Base-by-base conservation (phyloP, 2,797 vertebrate genomes). In the Cyprinodon diabolis region DNA sequence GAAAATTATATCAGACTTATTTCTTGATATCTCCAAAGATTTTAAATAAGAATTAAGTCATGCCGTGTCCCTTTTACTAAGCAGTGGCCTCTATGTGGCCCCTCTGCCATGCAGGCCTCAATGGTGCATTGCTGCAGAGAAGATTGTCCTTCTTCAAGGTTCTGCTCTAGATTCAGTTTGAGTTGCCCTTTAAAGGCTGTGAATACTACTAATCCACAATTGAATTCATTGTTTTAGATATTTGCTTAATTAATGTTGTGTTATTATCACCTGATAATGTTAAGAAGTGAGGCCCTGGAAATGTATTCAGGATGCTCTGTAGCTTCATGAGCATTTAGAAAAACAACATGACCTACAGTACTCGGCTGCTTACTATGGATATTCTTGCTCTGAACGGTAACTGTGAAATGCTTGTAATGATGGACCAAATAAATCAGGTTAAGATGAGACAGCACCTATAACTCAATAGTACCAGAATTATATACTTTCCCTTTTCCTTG, bases 401-500 rank as follows among this genome's bases (percentile, higher is more conserved):
- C 51, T 74, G 2, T 55, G 30, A 78, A 65, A 77, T 19, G 13
- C 14, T 40, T 47, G 37, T 37, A 63, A 68, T 19, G 47, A 23
- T 47, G 66, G 7, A 81, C 17, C 15, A 57, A 57, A 75, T n/a
- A 69, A 78, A 87, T 78, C 12, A 37, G 19, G 77, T 84, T 58
- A 74, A 58, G 60, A 78, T 51, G 45, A 82, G 52, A 72, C 4
- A 69, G 56, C 25, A 72, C 35, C 65, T 70, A 55, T 71, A 89
- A 91, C 71, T 74, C 45, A 77, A 84, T 89, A 70, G 25, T 47
- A 9, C 43, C 62, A 83, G 49, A 55, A 75, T 74, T 69, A 71
- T 57, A 4, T 17, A 55, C 69, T 6, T 60, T 68, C 79, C 55
- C 67, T n/a, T 78, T 73, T 77, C 57, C 74, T 66, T 76, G 63